These are phyloP conservation scores for Prunella himalayana DNA, from an alignment of 2,113 vertebrate species.

Conservation along the genomic window DNA sequence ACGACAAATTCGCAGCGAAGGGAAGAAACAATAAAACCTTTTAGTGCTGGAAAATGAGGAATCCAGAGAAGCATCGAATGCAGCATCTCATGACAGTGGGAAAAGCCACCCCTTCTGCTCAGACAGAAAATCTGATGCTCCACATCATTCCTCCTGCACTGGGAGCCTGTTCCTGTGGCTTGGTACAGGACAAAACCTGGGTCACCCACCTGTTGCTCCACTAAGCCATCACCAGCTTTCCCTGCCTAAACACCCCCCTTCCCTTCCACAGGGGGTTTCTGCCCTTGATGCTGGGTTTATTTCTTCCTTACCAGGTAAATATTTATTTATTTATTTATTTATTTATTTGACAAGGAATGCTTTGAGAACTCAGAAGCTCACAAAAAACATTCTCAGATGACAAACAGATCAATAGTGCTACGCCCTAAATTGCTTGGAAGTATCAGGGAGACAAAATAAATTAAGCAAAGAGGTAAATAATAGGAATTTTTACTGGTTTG, in stretches of 20 bases:
- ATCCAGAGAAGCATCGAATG: fast-evolving
- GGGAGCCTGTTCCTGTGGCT: not conserved
- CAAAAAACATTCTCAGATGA: not conserved
- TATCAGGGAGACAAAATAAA: not conserved
- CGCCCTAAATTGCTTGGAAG: not conserved
- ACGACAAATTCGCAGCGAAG: fast-evolving
- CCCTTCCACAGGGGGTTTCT: not conserved
- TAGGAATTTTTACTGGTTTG: not conserved
- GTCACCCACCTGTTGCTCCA: fast-evolving
- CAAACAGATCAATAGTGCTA: conserved; percentile 14
- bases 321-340: too few species aligned
- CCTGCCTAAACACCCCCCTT: too few species aligned
- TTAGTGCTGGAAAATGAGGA: not conserved
- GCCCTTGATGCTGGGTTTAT: fast-evolving
- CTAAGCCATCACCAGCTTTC: not conserved
- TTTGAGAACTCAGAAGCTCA: conserved; percentile 1
- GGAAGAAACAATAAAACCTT: not conserved
- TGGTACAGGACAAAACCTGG: not conserved
- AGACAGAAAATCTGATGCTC: fast-evolving
- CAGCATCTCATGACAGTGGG: fast-evolving
- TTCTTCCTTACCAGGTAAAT: not conserved
- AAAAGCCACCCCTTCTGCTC: not conserved
- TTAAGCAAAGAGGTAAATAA: not conserved
- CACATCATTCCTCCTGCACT: fast-evolving
- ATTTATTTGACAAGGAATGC: not conserved